phyloP scores from a whole-genome alignment of 2,888 invertebrate species.

The Papilio gigon region DNA sequence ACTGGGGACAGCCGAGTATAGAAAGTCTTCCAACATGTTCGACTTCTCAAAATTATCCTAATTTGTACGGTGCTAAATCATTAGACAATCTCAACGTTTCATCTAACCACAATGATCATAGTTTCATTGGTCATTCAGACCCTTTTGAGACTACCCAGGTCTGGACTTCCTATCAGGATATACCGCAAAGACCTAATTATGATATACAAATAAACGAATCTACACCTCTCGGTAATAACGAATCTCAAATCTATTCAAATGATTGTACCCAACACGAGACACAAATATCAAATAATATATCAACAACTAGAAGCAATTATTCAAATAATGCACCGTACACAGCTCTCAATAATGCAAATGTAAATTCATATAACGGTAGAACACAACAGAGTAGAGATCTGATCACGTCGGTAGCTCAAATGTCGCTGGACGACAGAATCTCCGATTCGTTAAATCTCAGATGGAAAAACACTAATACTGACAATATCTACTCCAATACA shows the following conservation, averaged over 20 bases:
- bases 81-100: constrained; percentile 64
- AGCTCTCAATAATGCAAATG: constrained; percentile 52
- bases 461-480: constrained; percentile 68
- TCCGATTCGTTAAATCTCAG: constrained; percentile 78
- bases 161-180: constrained; percentile 66
- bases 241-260: constrained; percentile 64
- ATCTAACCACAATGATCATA: constrained; percentile 41
- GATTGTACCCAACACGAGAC: constrained; percentile 46
- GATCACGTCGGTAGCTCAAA: constrained; percentile 57
- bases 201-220: constrained; percentile 52
- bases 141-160: constrained; percentile 71
- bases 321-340: constrained; percentile 51
- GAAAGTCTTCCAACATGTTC: constrained; percentile 68
- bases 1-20: constrained; percentile 71
- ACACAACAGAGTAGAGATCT: constrained; percentile 51
- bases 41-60: constrained; percentile 53
- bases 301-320: constrained; percentile 54
- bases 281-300: constrained; percentile 57
- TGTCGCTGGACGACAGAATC: constrained; percentile 77
- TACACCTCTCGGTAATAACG: constrained; percentile 50
- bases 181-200: constrained; percentile 50
- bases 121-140: constrained; percentile 52
- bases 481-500: constrained; percentile 65
- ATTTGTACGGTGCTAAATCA: constrained; percentile 72
- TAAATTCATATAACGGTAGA: constrained; percentile 59